These are phyloP conservation scores for Heliconius hewitsoni DNA, from an alignment of 1,140 invertebrate genomes.

Conservation along the genomic window DNA sequence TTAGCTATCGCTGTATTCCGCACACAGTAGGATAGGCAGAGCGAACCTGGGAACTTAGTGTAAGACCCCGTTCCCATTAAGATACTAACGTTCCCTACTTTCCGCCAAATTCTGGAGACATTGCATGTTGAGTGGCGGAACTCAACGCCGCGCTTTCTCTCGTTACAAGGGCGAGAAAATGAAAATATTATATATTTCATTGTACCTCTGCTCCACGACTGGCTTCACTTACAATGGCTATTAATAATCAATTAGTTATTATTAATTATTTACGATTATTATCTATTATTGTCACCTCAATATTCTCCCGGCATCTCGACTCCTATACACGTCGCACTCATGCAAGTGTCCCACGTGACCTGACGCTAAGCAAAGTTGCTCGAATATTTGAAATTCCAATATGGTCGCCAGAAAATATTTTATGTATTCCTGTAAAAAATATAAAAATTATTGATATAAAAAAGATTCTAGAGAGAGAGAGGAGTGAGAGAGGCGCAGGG, in stretches of 20 bases:
- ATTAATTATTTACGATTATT: too few relatives aligned
- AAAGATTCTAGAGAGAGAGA: too few relatives aligned
- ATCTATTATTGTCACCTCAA: conserved; percentile 79
- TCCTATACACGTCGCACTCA: conserved; percentile 91
- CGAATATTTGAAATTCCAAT: conserved; percentile 93
- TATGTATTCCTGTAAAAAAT: conserved; percentile 80
- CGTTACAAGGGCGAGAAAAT: background rate
- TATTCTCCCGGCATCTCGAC: conserved; percentile 86
- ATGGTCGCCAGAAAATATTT: conserved; percentile 93
- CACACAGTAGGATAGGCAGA: too few relatives aligned
- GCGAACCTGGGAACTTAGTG: too few relatives aligned
- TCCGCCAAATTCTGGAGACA: background rate
- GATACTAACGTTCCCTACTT: background rate
- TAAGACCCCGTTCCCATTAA: too few relatives aligned
- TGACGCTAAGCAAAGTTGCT: conserved; percentile 88
- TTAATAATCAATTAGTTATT: too few relatives aligned
- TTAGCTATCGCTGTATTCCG: too few relatives aligned
- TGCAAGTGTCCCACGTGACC: conserved; percentile 89
- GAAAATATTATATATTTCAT: too few relatives aligned
- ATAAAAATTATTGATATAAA: background rate
- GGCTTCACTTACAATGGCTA: too few relatives aligned
- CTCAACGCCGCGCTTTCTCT: background rate
- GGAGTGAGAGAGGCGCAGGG: too few relatives aligned
- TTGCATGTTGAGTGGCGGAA: background rate
- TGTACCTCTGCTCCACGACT: too few relatives aligned